Evolutionary conservation across 2,888 invertebrate genomes (phyloP).

Genomic region (Stenchaetothrips biformis): DNA sequence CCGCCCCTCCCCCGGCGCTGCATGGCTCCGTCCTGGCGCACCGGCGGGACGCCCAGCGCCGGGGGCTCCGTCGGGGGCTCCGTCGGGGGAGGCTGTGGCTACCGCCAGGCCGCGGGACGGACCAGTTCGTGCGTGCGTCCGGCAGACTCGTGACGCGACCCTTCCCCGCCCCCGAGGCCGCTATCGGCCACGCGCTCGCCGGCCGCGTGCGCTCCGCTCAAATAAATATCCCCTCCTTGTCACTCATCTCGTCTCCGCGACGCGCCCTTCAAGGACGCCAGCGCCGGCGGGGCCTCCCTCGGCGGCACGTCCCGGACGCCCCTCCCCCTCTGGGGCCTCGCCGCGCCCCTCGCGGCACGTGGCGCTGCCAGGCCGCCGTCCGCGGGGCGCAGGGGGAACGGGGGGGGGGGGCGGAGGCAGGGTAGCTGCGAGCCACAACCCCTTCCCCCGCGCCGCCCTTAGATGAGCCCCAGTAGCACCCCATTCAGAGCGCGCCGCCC

Average conservation of each 20-base stretch:
- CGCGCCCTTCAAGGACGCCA: not conserved
- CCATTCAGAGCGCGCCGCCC: no score
- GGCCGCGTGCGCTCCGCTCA: not conserved
- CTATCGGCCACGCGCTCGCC: not conserved
- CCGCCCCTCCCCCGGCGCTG: not conserved
- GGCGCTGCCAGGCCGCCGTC: not conserved
- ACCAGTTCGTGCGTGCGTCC: no score
- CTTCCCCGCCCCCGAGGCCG: not conserved
- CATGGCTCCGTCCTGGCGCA: not conserved
- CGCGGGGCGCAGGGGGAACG: not conserved
- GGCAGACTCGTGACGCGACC: not conserved
- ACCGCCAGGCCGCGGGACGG: no score
- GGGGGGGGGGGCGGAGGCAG: not conserved
- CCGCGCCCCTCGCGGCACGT: not conserved
- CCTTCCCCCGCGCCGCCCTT: no score
- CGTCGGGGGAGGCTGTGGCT: no score
- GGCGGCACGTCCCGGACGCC: not conserved
- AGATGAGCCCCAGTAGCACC: no score
- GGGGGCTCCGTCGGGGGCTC: no score
- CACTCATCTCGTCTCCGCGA: not conserved
- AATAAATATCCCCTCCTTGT: not conserved
- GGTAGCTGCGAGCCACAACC: not conserved
- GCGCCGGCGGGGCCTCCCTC: not conserved
- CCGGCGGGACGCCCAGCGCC: not conserved
- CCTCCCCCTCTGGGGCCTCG: slow-evolving; percentile 16